Percentiles rank a stretch among this genome's conserved stretches.
Conservation (phyloP, 1,140 invertebrate species). For the Euwallacea fornicatus region DNA sequence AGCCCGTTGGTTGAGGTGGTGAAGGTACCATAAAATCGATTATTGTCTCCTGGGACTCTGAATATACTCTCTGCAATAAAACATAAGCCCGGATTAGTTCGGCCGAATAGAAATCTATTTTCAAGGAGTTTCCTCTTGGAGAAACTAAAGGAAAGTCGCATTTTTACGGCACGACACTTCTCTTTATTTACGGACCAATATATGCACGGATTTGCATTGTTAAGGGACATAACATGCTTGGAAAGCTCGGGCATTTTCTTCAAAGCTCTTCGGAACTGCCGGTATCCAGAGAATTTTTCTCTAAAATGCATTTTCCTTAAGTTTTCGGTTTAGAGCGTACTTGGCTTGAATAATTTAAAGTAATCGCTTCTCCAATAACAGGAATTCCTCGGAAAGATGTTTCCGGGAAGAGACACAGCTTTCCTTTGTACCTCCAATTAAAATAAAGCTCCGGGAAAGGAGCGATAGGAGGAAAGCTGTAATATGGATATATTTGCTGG, state of each 20-base stretch:
- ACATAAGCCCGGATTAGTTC: neutral
- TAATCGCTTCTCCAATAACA: constrained; percentile 21
- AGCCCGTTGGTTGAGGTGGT: constrained; percentile 86
- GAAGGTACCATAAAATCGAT: constrained; percentile 86
- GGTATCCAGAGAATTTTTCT: constrained; percentile 21
- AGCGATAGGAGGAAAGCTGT: neutral
- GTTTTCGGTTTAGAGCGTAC: constrained; percentile 11
- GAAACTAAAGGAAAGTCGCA: constrained; percentile 1
- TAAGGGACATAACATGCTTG: constrained; percentile 19
- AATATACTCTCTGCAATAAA: constrained; percentile 73
- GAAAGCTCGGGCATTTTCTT: constrained; percentile 19
- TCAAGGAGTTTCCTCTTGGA: neutral
- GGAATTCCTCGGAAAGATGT: constrained; percentile 7
- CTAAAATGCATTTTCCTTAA: constrained; percentile 28
- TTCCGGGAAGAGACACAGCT: neutral
- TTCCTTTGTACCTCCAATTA: constrained; percentile 10
- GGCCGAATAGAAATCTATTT: neutral
- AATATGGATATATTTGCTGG: neutral
- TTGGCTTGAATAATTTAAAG: constrained; percentile 17
- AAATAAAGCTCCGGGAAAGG: neutral
- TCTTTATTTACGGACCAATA: constrained; percentile 20
- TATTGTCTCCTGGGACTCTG: constrained; percentile 78
- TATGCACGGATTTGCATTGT: constrained; percentile 24
- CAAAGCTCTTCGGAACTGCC: constrained; percentile 13
- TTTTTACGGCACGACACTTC: constrained; percentile 4